Base-by-base conservation (phyloP, 2,113 vertebrate species). In the Carassius gibelio region DNA sequence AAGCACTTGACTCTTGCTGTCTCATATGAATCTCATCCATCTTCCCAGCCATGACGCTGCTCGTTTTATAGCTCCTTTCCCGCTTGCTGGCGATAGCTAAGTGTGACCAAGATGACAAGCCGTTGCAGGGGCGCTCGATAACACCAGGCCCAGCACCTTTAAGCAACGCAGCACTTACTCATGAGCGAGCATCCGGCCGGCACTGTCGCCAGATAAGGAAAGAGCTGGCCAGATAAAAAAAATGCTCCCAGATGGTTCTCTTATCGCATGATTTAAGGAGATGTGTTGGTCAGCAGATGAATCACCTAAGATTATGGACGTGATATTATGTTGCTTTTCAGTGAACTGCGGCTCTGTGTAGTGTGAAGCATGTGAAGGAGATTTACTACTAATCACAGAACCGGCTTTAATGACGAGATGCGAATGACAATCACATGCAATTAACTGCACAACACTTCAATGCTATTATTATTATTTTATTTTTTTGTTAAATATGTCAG, bases 71-170 rank as follows among this genome's bases (percentile, higher is more conserved):
- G 88, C 87, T 71, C 2, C 85, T 89, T 89, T 91, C 91, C 88
- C 72, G 9, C 45, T 50, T 59, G 88, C 88, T 87, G 72, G 91
- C 85, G 89, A 90, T 77, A 83, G 88, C 92, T 93, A 94, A 94
- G 91, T 94, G 94, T 92, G 90, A 91, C 90, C 87, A 88, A 91
- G 91, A 89, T 90, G 91, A 93, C 93, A 84, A 92, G 86, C 88
- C 88, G 1, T 77, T 82, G 87, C 85, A 30, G 17, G 80, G 57
- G 85, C 86, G 80, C 93, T 94, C 90, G 78, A 94, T 94, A 90
- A 78, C 66, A 9, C 82, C 85, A 80, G 80, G 66, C 88, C 85
- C 74, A 11, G 86, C 86, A 86, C 88, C 87, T 82, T 26, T 81
- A 10, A 86, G 86, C 85, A 21, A 83, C 82, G 85, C 88, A 42